These are phyloP conservation scores for Genyomyrus donnyi DNA, from an alignment of 2,113 vertebrate genomes.

Conservation along the genomic window DNA sequence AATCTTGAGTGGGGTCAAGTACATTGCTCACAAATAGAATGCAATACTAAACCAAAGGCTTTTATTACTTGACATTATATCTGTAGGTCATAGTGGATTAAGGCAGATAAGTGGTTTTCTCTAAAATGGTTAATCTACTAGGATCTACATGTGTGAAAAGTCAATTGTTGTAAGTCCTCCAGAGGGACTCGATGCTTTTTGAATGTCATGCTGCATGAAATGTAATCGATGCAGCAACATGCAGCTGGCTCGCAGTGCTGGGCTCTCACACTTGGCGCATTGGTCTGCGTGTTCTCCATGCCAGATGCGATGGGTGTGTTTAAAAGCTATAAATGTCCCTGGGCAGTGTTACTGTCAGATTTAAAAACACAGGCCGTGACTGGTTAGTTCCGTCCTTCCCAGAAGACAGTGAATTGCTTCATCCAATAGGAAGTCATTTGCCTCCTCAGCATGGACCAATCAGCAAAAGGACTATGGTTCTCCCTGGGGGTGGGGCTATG, in stretches of 20 bases:
- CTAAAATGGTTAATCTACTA: not conserved
- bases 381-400: not conserved
- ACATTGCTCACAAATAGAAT: not conserved
- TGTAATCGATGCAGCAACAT: not conserved
- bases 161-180: not conserved
- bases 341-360: not conserved
- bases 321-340: not conserved
- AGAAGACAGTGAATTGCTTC: not conserved
- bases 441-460: too few species aligned
- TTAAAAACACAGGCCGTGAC: not conserved
- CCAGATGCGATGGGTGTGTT: not conserved
- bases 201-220: not conserved
- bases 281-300: not conserved
- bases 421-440: not conserved
- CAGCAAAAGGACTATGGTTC: not conserved
- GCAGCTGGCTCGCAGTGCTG: not conserved
- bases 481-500: not conserved
- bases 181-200: too few species aligned
- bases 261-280: not conserved
- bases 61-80: not conserved
- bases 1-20: not conserved
- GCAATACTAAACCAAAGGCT: not conserved
- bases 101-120: not conserved
- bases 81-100: slow-evolving; percentile 1
- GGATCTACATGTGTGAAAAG: not conserved